These are phyloP conservation scores for Odontamblyopus rebecca DNA, from an alignment of 2,797 vertebrate species.

Conservation along the genomic window DNA sequence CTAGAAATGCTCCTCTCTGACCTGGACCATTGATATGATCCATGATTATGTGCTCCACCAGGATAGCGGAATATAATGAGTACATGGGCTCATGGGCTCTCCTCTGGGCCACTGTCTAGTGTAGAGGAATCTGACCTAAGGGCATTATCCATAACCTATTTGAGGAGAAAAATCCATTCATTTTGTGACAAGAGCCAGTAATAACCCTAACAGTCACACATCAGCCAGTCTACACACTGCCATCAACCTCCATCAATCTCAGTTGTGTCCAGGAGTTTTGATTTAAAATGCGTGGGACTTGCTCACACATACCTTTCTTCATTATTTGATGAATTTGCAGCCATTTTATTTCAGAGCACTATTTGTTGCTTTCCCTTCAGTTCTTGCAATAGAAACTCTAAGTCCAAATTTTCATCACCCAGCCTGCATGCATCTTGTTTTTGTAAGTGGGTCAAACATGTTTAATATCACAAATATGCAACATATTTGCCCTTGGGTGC, in stretches of 20 bases:
- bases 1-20: neutral
- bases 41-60: neutral
- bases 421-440: constrained; percentile 5
- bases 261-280: constrained; percentile 13
- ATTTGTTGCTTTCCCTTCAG: constrained; percentile 15
- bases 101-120: constrained; percentile 25
- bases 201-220: constrained; percentile 35
- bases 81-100: constrained; percentile 20
- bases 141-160: constrained; percentile 65
- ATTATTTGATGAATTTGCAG: constrained; percentile 41
- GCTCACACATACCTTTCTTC: constrained; percentile 14
- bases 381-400: constrained; percentile 21
- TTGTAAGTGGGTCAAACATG: constrained; percentile 24
- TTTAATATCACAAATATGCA: constrained; percentile 18
- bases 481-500: neutral
- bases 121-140: constrained; percentile 46
- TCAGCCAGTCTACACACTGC: constrained; percentile 30
- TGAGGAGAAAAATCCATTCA: constrained; percentile 62
- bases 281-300: constrained; percentile 8
- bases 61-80: constrained; percentile 6
- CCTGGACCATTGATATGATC: neutral
- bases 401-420: neutral
- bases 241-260: constrained; percentile 23
- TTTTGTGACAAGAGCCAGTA: constrained; percentile 48
- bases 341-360: constrained; percentile 12